Conservation (phyloP, 2,888 invertebrate species). For the Abrostola tripartita region DNA sequence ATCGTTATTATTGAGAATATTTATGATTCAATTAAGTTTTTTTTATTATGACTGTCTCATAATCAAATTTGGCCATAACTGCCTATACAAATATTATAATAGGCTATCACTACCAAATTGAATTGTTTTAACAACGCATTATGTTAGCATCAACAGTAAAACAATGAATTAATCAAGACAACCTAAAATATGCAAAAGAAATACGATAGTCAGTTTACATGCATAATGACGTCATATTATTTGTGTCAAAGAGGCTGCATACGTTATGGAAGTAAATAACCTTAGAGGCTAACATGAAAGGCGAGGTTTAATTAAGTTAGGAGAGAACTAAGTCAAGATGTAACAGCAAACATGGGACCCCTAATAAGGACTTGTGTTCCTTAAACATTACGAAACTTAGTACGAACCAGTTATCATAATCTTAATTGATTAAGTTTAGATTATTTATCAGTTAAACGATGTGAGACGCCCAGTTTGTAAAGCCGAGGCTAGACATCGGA, state of each 20-base stretch:
- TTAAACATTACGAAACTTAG: conserved; percentile 36
- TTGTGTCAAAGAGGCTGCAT: conserved; percentile 23
- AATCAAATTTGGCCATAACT: conserved; percentile 17
- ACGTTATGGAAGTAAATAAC: conserved; percentile 40
- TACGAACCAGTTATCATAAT: conserved; percentile 26
- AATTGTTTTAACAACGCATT: conserved; percentile 22
- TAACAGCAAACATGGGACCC: conserved; percentile 53
- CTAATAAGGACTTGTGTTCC: conserved; percentile 48
- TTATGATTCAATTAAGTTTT: not conserved
- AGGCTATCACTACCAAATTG: conserved; percentile 12
- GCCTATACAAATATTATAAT: conserved; percentile 8
- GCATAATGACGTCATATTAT: conserved; percentile 23
- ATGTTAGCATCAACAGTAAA: conserved; percentile 7
- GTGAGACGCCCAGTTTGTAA: not conserved
- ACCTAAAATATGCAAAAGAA: conserved; percentile 8
- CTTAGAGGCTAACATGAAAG: conserved; percentile 52
- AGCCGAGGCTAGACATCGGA: not conserved
- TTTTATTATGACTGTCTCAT: not conserved
- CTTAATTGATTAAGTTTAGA: conserved; percentile 33
- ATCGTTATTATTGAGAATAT: not conserved
- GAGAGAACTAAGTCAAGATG: conserved; percentile 43
- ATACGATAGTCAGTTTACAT: conserved; percentile 9
- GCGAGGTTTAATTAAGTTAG: conserved; percentile 53
- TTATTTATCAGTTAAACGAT: conserved; percentile 23
- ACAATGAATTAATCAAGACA: conserved; percentile 32